Base-by-base conservation (phyloP, 64 coral and sea anemone species). In the Exaiptasia diaphana region DNA sequence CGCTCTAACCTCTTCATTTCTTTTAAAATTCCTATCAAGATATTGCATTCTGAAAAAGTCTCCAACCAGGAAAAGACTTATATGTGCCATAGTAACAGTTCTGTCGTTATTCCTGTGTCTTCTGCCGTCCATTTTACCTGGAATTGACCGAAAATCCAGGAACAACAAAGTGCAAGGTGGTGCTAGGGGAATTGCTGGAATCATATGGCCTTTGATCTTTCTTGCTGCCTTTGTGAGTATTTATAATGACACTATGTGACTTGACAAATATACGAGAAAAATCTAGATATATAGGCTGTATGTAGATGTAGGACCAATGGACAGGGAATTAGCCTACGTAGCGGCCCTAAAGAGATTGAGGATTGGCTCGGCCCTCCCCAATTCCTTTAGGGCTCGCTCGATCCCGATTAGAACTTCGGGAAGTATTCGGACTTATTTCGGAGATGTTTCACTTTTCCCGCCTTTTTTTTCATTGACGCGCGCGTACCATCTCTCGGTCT, bases 191-290 rank as follows among this genome's bases (percentile, higher is more conserved):
- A 9, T 68, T 2, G 90, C 77, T 53, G 79, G 84, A 82, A 50
- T 93, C 18, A 70, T 93, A 18, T 93, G 90, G 90, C 90, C 90
- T 70, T 38, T 88, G 10, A 80, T 68, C 40, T 88, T 88, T 41
- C 87, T 93, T 77, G 23, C 88, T 41, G 84, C 58, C 60, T 88
- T 88, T 88, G 90, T 93, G 77, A 83, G 90, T 93, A 41, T 42
- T 8, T 22, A 23, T 62, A 8, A 62, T 62, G 6, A 46, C 43
- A 46, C 15, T 46, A 8, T 46, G 6, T 7, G 6, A 46, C 15
- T 46, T 7, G 15, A 46, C 15, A 46, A 46, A 46, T 46, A 46
- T 7, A 46, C 15, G 6, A 46, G 6, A 46, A 8, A 46, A 8
- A 6, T 46, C 15, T 6, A 8, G 43, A 46, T 46, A 46, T 46